Evolutionary conservation across 2,888 invertebrate species (phyloP), one percentile per base, ranked within the genome.

Genomic region (Cephus nigrinus): DNA sequence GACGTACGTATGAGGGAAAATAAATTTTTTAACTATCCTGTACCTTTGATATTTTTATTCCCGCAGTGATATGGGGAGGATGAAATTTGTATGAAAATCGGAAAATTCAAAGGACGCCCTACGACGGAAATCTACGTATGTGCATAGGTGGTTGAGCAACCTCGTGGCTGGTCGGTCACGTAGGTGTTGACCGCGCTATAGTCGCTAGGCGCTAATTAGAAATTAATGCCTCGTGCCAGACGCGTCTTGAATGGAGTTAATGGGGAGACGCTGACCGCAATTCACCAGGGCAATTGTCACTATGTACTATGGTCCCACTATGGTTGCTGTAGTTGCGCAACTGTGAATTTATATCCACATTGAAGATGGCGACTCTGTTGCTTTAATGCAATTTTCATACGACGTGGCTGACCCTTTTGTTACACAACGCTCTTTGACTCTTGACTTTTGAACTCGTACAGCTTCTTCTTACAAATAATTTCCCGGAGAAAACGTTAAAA

Each of bases 131-230:
- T 34, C 55, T 68, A 73, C 35, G 75, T 81, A 77, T 74, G 75
- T 73, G 74, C 73, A 40, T 74, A 55, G 55, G 55, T 55, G 23
- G 55, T 55, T 55, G 55, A 71, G 74, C 77, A 79, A 78, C 82
- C 80, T 79, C 80, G 71, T 79, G 80, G 80, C 79, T 78, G 80
- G 23, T 55, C 79, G 80, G 81, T 83, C 80, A 82, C 81, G 82
- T 83, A 83, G 81, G 83, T 82, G 84, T 84, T 81, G 82, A 81
- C 82, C 78, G 78, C 81, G 76, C 76, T 77, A 82, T 82, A 76
- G 81, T 78, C 82, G 83, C 86, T 87, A 86, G 84, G 82, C 80
- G 84, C 84, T 89, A 88, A 89, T 89, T 89, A 88, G 88, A 86
- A 88, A 89, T 89, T 88, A 89, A 89, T 88, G 86, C 83, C 80